These are phyloP conservation scores for Herminia tarsipennalis DNA, from an alignment of 2,888 invertebrate species.

Conservation along the genomic window DNA sequence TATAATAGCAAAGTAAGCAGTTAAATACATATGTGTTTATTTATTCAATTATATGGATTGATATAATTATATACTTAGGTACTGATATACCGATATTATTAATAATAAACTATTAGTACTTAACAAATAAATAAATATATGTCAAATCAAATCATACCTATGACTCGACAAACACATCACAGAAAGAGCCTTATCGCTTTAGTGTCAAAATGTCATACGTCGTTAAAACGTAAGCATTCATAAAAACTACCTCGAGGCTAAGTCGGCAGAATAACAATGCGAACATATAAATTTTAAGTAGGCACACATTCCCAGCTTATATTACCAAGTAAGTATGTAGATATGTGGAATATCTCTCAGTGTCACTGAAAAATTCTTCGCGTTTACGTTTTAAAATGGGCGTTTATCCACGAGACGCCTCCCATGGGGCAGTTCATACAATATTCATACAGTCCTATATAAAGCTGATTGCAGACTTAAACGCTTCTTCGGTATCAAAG, in stretches of 20 bases:
- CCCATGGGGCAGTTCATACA: slow-evolving; percentile 74
- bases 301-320: slow-evolving; percentile 28
- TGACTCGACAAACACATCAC: neutral
- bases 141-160: no score
- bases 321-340: slow-evolving; percentile 24
- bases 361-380: slow-evolving; percentile 63
- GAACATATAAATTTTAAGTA: slow-evolving; percentile 40
- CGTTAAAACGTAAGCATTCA: slow-evolving; percentile 13
- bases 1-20: no score
- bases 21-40: no score
- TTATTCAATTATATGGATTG: no score
- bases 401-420: slow-evolving; percentile 68
- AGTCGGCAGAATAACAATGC: slow-evolving; percentile 30
- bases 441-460: slow-evolving; percentile 68
- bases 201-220: slow-evolving; percentile 1
- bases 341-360: slow-evolving; percentile 39
- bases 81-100: no score
- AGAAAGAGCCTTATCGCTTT: slow-evolving; percentile 2
- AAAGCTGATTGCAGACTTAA: slow-evolving; percentile 57
- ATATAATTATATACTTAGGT: no score
- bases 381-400: slow-evolving; percentile 70
- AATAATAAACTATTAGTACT: no score
- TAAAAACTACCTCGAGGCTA: slow-evolving; percentile 21
- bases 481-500: slow-evolving; percentile 35
- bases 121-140: no score